Evolutionary conservation across 2,888 invertebrate genomes (phyloP).

Genomic region (Agrypnus murinus): DNA sequence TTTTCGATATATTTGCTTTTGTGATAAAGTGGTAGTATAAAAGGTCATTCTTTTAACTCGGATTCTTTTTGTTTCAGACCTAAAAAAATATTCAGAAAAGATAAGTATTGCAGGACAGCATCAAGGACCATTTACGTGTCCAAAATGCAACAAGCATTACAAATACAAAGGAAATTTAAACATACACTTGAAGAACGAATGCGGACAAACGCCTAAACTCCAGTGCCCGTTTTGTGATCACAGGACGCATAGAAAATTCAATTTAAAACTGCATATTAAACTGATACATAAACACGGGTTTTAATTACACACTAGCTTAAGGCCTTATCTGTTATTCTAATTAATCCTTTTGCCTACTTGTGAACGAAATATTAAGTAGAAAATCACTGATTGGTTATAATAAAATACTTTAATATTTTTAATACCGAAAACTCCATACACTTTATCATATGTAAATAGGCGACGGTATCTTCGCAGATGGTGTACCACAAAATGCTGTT

Average conservation of each 20-base stretch:
- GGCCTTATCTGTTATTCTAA: background rate
- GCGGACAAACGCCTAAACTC: conserved; percentile 76
- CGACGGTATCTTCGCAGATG: background rate
- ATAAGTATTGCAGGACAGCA: too few species aligned
- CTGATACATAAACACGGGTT: conserved; percentile 66
- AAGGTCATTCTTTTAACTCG: background rate
- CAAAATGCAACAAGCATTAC: conserved; percentile 73
- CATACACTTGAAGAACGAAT: conserved; percentile 73
- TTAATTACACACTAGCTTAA: too few species aligned
- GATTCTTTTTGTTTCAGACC: background rate
- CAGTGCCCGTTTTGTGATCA: conserved; percentile 77
- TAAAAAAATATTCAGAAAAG: too few species aligned
- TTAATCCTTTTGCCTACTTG: background rate
- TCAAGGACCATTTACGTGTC: conserved; percentile 64
- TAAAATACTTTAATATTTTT: background rate
- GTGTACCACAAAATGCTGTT: background rate
- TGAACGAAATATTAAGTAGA: background rate
- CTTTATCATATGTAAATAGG: background rate
- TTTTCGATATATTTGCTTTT: too few species aligned
- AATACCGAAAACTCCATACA: too few species aligned
- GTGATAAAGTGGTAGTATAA: too few species aligned
- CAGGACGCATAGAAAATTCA: conserved; percentile 74
- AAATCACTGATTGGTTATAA: background rate
- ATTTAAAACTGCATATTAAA: conserved; percentile 72
- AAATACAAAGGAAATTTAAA: conserved; percentile 73